Evolutionary conservation across 2,888 invertebrate genomes (phyloP).

Genomic region (Drymonia ruficornis): DNA sequence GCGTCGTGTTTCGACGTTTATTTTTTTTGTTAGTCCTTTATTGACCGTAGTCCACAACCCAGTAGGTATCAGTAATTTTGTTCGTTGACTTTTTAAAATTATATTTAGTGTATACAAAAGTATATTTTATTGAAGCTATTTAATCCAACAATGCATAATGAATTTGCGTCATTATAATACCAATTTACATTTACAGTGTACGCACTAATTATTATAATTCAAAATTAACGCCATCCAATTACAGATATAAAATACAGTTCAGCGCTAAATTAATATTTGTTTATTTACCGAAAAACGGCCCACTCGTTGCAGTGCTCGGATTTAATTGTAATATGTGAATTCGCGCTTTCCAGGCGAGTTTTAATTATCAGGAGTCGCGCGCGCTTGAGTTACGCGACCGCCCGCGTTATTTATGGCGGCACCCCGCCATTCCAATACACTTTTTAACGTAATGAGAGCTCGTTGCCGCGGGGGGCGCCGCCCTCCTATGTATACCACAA

Average conservation of each 20-base stretch:
- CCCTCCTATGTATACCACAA: conserved; percentile 42
- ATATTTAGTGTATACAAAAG: not conserved
- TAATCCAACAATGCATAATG: not conserved
- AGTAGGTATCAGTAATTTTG: not conserved
- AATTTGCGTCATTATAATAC: conserved; percentile 27
- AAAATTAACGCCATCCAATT: conserved; percentile 34
- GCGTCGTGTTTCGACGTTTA: conserved; percentile 46
- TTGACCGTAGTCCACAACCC: conserved; percentile 24
- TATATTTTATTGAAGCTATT: not conserved
- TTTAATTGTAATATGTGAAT: conserved; percentile 85
- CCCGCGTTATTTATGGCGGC: conserved; percentile 82
- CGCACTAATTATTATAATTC: conserved; percentile 22
- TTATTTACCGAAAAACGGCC: conserved; percentile 63
- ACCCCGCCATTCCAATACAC: conserved; percentile 80
- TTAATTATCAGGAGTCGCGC: conserved; percentile 84
- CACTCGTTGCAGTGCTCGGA: conserved; percentile 70
- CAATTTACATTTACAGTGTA: conserved; percentile 21
- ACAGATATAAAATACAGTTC: conserved; percentile 38
- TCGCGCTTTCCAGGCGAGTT: conserved; percentile 81
- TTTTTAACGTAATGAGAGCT: conserved; percentile 83
- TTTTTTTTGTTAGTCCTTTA: conserved; percentile 43
- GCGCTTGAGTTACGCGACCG: conserved; percentile 84
- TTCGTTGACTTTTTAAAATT: not conserved
- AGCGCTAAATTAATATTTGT: conserved; percentile 48
- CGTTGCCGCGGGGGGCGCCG: conserved; percentile 58